Evolutionary conservation across 2,888 invertebrate species (phyloP), one percentile per base, ranked within the genome.

Genomic region (Platycheirus rosarum): DNA sequence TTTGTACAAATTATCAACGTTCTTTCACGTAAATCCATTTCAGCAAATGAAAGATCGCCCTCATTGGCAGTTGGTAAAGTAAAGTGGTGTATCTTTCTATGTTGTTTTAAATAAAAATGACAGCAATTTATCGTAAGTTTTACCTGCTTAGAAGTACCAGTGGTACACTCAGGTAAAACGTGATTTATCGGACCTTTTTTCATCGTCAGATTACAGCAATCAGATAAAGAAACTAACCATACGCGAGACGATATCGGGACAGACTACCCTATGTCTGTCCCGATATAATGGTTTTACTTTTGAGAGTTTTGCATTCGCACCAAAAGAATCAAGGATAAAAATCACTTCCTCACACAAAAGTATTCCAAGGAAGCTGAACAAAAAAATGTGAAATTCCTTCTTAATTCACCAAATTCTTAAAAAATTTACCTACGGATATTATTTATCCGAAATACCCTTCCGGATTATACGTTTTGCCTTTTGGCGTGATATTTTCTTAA

Each of bases 311-410:
- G 77, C 77, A 65, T 60, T 18, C 29, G 26, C 29, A 32, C 13
- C 29, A 7, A 2, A 1, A 29, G 14, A 9, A 26, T 6, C 20
- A 2, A 11, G 42, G 77, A 79, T 74, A 79, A 74, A 53, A 32
- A 79, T 79, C 49, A 69, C 55, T 79, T 79, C 65, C 55, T 74
- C 63, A 79, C 60, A 57, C 63, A 62, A 48, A 63, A 69, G 37
- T 53, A 53, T 51, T 40, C 37, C 14, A 42, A 42, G 9, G 5
- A 44, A 11, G 3, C 42, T 29, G 9, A n/a, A 23, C 16, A 44
- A 44, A 44, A 37, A 55, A 55, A 40, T 66, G 48, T 32, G 65
- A n/a, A n/a, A n/a, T n/a, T n/a, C n/a, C n/a, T 40, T 20, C 35
- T 13, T 46, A 46, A 51, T 57, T 65, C 49, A 44, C 35, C 51